Base-by-base conservation (phyloP, 2,113 vertebrate genomes). In the Nesoenas mayeri region DNA sequence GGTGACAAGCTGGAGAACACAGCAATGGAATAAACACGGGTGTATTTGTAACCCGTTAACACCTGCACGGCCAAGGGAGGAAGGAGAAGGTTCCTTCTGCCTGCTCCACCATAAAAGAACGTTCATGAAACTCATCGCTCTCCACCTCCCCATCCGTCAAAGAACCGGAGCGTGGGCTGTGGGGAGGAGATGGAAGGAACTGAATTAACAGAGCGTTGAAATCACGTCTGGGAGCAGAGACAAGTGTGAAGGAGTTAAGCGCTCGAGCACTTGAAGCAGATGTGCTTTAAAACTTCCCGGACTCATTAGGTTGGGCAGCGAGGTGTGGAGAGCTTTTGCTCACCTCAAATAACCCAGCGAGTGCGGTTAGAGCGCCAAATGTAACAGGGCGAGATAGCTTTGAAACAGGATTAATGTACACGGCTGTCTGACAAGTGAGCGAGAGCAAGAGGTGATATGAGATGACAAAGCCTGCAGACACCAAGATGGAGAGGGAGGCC, bases 251-350 rank as follows among this genome's bases (percentile, higher is more conserved):
- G 32, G 92, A 67, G 72, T 65, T 65, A 75, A 71, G 36, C 38
- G 18, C 62, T 66, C 47, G 18, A 71, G 74, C 40, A 21, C 81
- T 54, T 31, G 5, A 38, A 62, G 77, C 73, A 86, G 82, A 88
- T 71, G 58, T 47, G 75, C 72, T 84, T 32, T 86, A 66, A 83
- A 88, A 73, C n/a, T 40, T 73, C 32, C 60, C 0, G 0, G 40
- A 85, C 56, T 86, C 67, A 42, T 83, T 62, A 85, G 74, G 38
- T 29, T 73, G 80, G 72, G 77, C 56, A 61, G 86, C 5, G 58
- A 91, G 69, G 69, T 51, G 69, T 62, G 61, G 53, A 82, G 96
- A 88, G 66, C 80, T 64, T 73, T 65, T 79, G 88, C 89, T 93
- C 28, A 71, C 91, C 95, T 74, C 60, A 44, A 20, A 61, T 72